Base-by-base conservation (phyloP, 2,888 invertebrate genomes). In the Spicauda simplicius region DNA sequence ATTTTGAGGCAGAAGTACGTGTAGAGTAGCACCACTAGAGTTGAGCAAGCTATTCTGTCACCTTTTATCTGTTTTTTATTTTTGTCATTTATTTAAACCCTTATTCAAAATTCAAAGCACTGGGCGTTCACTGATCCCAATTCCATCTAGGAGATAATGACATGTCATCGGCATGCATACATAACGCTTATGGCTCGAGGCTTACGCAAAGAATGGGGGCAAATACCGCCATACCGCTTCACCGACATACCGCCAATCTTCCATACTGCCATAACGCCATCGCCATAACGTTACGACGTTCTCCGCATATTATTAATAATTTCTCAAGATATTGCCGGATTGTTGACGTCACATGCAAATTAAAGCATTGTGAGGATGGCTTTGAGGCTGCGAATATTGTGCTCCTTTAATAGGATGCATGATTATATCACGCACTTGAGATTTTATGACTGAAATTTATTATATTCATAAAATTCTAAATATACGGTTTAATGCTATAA, bases 251-350 rank as follows among this genome's bases (percentile, higher is more conserved):
- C 58, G 83, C 82, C 82, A 73, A 70, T 68, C 71, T 74, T 73
- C 72, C 48, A 48, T 48, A 10, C 37, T 6, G 12, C 56, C 58
- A 41, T 58, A 58, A 84, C 85, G 83, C 83, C 82, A 73, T 72
- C 75, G 72, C 72, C 58, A 48, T 64, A 37, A 48, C 64, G 57
- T 52, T 37, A 37, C 41, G 30, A 53, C 58, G 52, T 59, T 41
- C 58, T 20, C 64, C 76, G 75, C 71, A 72, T 81, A 83, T 84
- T 85, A 84, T 83, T 86, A 85, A 82, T 84, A 84, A 77, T 74
- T 72, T 75, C 70, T 65, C 64, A 60, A 64, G 69, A 68, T 71
- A 73, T 72, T 53, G 72, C 65, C 56, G 72, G 71, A 71, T 71
- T 69, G 72, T 60, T 71, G 62, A 73, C 65, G 71, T 73, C 71